Base-by-base conservation (phyloP, 2,113 vertebrate species). In the Spermophilus dauricus region DNA sequence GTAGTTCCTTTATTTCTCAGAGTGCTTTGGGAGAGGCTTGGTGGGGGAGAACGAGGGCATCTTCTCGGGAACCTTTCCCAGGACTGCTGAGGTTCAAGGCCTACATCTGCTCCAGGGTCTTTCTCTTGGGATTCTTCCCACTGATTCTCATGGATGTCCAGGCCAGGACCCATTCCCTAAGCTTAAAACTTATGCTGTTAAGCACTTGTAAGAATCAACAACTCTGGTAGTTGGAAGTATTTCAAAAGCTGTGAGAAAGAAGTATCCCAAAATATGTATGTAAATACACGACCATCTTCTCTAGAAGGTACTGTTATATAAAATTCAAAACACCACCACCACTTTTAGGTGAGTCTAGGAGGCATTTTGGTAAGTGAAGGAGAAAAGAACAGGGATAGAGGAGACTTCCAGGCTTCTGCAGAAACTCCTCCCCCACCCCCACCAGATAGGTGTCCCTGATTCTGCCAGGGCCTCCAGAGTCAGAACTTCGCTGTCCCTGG, bases 211-310 rank as follows among this genome's bases (percentile, higher is more conserved):
- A 76, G 56, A 85, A 67, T 39, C 65, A 53, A 13, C 28, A 72
- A 8, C 30, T 85, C 88, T 51, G 42, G 61, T 17, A n/a, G 24
- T 16, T 37, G 34, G 24, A 81, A 81, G 53, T 69, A 78, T 88
- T 93, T 86, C 72, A 73, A 91, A 95, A 34, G 4, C 53, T 73
- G 51, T 48, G 32, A 89, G 95, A 65, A 80, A 96, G 86, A 53
- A 6, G 34, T 65, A 67, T 84, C 37, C 65, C 56, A 17, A 96
- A 81, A 93, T 84, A 53, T 14, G 18, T 20, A 17, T 56, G 28
- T 61, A 69, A 91, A 72, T 69, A 37, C 26, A 28, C 28, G 22
- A 51, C 10, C 48, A 18, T 70, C 22, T 39, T 78, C 70, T 80
- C 51, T 28, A 56, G 45, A 95, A 86, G 42, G 70, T 67, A 34